A percentile compares a stretch with the other conserved stretches of the same genome.
These are phyloP conservation scores for Synergus umbraculus DNA, from an alignment of 2,888 invertebrate genomes.

Conservation along the genomic window DNA sequence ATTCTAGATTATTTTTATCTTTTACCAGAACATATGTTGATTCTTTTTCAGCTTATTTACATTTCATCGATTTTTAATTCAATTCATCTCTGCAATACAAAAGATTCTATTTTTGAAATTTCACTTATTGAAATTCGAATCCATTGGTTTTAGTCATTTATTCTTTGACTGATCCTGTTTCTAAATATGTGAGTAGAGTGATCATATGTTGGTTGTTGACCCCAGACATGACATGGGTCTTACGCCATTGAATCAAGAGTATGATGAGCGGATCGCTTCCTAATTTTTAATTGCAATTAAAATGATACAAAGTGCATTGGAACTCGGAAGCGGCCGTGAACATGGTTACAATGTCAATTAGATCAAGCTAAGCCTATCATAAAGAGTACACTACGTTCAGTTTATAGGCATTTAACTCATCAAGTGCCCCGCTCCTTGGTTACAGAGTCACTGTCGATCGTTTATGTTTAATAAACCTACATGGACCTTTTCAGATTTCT, in stretches of 20 bases:
- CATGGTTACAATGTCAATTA: constrained; percentile 71
- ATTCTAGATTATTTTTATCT: not conserved
- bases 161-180: not conserved
- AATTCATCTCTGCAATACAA: not conserved
- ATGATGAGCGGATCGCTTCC: not conserved
- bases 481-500: not conserved
- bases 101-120: not conserved
- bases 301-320: constrained; percentile 34
- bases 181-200: not conserved
- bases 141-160: not conserved
- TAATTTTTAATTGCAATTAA: constrained; percentile 37
- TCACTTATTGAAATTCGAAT: too few relatives aligned
- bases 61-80: not conserved
- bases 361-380: constrained; percentile 58
- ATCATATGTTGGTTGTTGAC: constrained; percentile 17
- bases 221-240: not conserved
- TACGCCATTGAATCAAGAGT: constrained; percentile 12
- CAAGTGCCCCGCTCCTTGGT: constrained; percentile 49
- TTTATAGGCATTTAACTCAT: constrained; percentile 55
- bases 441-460: constrained; percentile 32
- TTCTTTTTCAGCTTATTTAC: not conserved
- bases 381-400: constrained; percentile 52
- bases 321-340: constrained; percentile 63
- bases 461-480: constrained; percentile 21
- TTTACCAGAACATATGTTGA: not conserved